phyloP scores from a whole-genome alignment of 2,888 invertebrate species.

The Pseudanteris insignis region DNA sequence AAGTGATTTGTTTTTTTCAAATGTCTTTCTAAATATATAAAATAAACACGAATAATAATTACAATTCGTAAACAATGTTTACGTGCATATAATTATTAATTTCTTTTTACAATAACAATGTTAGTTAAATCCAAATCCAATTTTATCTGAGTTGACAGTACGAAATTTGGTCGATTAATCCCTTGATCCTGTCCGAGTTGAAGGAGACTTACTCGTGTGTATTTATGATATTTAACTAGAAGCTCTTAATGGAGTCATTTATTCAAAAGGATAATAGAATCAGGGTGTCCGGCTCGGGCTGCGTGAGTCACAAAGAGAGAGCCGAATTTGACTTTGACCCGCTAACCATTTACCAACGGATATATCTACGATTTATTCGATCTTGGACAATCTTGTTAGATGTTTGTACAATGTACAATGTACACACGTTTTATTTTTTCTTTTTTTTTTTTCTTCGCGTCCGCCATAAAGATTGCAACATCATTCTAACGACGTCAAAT shows the following conservation, averaged over 20 bases:
- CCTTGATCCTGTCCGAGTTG: too few relatives aligned
- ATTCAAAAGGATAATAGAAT: constrained; percentile 22
- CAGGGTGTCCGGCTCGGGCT: constrained; percentile 1
- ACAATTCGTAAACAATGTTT: too few relatives aligned
- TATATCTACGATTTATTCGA: constrained; percentile 24
- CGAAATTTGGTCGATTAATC: too few relatives aligned
- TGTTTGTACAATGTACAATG: constrained; percentile 7
- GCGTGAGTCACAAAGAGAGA: constrained; percentile 16
- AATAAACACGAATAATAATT: too few relatives aligned
- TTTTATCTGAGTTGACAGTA: too few relatives aligned
- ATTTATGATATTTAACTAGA: constrained; percentile 14
- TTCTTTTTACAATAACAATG: too few relatives aligned
- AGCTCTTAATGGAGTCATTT: constrained; percentile 23
- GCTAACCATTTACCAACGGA: constrained; percentile 13
- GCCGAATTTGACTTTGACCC: constrained; percentile 18
- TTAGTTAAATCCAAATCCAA: too few relatives aligned
- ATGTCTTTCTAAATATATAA: too few relatives aligned
- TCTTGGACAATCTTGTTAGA: constrained; percentile 20
- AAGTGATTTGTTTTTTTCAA: too few relatives aligned
- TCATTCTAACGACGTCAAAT: constrained; percentile 11
- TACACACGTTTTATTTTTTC: too few relatives aligned
- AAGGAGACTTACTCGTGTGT: constrained; percentile 13
- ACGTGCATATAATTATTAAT: too few relatives aligned
- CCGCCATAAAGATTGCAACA: constrained; percentile 13
- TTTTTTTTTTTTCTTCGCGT: constrained; percentile 17